Base-by-base conservation (phyloP, 2,888 invertebrate genomes). In the Dryococelus australis region DNA sequence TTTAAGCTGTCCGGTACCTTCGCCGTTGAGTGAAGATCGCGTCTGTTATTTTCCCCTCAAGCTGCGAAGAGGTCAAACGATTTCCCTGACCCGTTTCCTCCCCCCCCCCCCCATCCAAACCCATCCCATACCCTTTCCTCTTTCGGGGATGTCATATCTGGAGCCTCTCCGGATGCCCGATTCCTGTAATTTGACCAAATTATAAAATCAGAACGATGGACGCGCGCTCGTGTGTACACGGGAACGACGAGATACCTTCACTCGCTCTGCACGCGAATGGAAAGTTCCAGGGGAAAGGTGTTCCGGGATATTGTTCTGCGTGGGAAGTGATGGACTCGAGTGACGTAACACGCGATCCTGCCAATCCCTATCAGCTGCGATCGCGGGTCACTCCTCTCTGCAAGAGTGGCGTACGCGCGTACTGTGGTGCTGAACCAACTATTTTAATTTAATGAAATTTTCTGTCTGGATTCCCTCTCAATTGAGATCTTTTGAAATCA, bases 1-100 rank as follows among this genome's bases (percentile, higher is more conserved):
- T 65, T 65, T 65, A 65, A 65, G 65, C 47, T 47, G 47, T 47
- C 47, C 47, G 12, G 47, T 16, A 13, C 47, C 8, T 47, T 16
- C 47, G 10, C 65, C 65, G 65, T 65, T 24, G 65, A 65, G 65
- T 9, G 65, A 35, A 65, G 65, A 65, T 65, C 24, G 83, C 28
- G 43, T 83, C 83, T 83, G 43, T 83, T 83, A 83, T 83, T 83
- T 83, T 83, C 83, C 83, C 43, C 83, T 83, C 83, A 83, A 83
- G 43, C 35, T 12, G 83, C 43, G 83, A 28, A 83, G 43, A 24
- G 83, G 83, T 83, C 83, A 65, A 65, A 83, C 83, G 83, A 27
- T 43, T 83, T 83, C 83, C 43, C 28, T 83, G 83, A 83, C 83
- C 83, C 35, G 35, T 65, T 65, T 20, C 65, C 65, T n/a, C 4